Conservation (phyloP, 1,140 invertebrate species). For the Heliconius congener region DNA sequence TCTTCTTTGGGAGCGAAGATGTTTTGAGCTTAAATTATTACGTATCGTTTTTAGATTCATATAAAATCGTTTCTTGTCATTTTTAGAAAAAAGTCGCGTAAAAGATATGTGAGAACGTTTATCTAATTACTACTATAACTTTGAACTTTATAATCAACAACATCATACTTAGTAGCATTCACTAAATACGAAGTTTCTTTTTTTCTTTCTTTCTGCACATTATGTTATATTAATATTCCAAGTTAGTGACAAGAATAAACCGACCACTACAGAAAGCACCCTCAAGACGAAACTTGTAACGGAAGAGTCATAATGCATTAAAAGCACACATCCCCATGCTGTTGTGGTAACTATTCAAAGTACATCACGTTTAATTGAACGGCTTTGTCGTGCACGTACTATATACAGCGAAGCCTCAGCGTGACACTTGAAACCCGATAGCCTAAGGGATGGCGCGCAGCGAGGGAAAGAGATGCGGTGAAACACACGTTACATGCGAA, state of each 20-base stretch:
- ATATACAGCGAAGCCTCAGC: constrained; percentile 48
- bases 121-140: no score
- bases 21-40: constrained; percentile 16
- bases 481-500: constrained; percentile 43
- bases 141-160: no score
- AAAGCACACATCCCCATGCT: constrained; percentile 33
- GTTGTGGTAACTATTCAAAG: constrained; percentile 37
- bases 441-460: constrained; percentile 40
- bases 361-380: constrained; percentile 43
- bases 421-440: constrained; percentile 49
- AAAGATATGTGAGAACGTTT: no score
- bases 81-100: neutral
- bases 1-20: constrained; percentile 6
- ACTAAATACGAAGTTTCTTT: neutral
- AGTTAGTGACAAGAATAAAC: constrained; percentile 3
- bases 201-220: neutral
- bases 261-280: constrained; percentile 13
- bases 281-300: constrained; percentile 18
- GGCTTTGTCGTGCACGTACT: constrained; percentile 34
- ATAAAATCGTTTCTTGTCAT: neutral
- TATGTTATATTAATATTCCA: neutral
- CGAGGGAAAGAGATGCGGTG: constrained; percentile 44
- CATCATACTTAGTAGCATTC: no score
- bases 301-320: constrained; percentile 34
- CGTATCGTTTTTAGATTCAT: neutral